A percentile compares a stretch with the other conserved stretches of the same genome.
Evolutionary conservation across 2,797 vertebrate species (phyloP).

Genomic region (Sorex maritimensis): DNA sequence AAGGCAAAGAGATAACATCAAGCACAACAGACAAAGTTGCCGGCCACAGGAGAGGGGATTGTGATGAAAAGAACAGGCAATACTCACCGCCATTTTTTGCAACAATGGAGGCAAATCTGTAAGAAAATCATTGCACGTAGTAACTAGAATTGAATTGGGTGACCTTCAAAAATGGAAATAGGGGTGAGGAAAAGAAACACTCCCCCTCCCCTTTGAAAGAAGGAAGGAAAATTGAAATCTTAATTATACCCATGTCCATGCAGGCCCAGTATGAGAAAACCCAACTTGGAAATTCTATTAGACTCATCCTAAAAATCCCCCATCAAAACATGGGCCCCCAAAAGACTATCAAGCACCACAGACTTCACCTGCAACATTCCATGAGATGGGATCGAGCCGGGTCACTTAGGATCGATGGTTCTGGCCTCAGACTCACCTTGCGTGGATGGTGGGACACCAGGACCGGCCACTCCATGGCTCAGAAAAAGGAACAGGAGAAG

Average conservation of each 20-base stretch:
- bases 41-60: conserved; percentile 47
- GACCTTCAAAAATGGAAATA: conserved; percentile 64
- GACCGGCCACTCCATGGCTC: conserved; percentile 76
- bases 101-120: conserved; percentile 91
- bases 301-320: neutral
- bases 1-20: conserved; percentile 79
- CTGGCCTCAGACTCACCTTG: conserved; percentile 88
- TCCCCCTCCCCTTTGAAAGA: neutral
- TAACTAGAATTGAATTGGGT: conserved; percentile 68
- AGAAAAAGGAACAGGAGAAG: conserved; percentile 87
- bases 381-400: neutral
- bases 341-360: neutral
- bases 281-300: neutral
- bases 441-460: conserved; percentile 68
- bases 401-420: neutral
- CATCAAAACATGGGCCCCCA: no score
- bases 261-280: neutral
- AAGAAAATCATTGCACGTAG: conserved; percentile 77
- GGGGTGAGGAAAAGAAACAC: neutral
- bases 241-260: neutral
- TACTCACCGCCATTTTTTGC: conserved; percentile 91
- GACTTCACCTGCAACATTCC: neutral
- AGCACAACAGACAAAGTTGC: conserved; percentile 48
- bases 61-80: conserved; percentile 82
- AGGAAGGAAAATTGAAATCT: conserved; percentile 22